A percentile compares a stretch with the other conserved stretches of the same genome.
Conservation (phyloP, 2,113 vertebrate species). For the Hydropotes inermis region DNA sequence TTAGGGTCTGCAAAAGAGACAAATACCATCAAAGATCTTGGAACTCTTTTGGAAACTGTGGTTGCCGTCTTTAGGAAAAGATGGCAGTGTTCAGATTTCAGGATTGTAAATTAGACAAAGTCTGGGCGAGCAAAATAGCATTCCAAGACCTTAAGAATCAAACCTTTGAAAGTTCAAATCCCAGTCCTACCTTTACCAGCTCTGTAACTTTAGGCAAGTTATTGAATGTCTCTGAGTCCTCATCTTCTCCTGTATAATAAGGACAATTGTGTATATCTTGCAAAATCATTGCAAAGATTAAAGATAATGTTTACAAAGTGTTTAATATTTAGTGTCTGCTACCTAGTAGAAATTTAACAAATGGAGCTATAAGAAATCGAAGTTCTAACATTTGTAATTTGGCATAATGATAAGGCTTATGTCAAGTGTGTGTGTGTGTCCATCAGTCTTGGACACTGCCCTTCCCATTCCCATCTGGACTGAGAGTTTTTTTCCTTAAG, state of each 20-base stretch:
- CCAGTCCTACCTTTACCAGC: neutral
- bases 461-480: neutral
- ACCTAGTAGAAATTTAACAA: slow-evolving; percentile 3
- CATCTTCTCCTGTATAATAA: neutral
- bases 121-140: neutral
- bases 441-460: neutral
- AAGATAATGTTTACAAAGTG: neutral
- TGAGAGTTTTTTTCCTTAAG: neutral
- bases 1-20: neutral
- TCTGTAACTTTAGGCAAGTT: neutral
- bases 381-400: neutral
- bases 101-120: neutral
- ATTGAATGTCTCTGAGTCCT: neutral
- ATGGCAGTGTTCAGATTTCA: neutral
- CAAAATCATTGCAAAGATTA: neutral
- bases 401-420: neutral
- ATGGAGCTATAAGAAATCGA: neutral
- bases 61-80: neutral
- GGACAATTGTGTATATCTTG: neutral
- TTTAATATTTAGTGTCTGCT: neutral
- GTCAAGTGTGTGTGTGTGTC: neutral
- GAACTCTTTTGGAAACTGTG: neutral
- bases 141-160: slow-evolving; percentile 3
- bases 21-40: neutral
- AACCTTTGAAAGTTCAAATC: neutral